Evolutionary conservation across 2,113 vertebrate genomes (phyloP).

Genomic region (Phrynosoma platyrhinos): DNA sequence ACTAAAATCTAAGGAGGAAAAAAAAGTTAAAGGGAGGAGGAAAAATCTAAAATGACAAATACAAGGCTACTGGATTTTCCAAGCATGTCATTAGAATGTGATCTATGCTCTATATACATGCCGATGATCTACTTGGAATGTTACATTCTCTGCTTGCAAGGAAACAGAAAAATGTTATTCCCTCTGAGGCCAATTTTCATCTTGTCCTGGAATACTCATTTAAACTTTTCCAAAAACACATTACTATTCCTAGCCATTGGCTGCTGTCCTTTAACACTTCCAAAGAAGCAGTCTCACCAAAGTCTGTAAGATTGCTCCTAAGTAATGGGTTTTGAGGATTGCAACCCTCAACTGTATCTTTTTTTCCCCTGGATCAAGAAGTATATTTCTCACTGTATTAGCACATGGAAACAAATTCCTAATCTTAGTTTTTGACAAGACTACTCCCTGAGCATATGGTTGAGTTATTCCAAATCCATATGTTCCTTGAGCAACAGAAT

Average conservation of each 20-base stretch:
- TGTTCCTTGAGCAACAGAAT: slow-evolving; percentile 41
- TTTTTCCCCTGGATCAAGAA: slow-evolving; percentile 51
- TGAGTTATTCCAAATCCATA: slow-evolving; percentile 57
- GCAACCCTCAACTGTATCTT: not conserved
- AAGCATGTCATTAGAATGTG: slow-evolving; percentile 70
- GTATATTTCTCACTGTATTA: slow-evolving; percentile 56
- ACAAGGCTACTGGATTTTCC: slow-evolving; percentile 71
- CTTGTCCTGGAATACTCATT: slow-evolving; percentile 75
- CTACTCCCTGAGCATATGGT: slow-evolving; percentile 59
- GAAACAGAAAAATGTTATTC: slow-evolving; percentile 66
- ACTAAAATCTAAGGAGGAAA: slow-evolving; percentile 64
- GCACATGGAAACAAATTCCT: slow-evolving; percentile 65
- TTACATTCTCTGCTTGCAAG: slow-evolving; percentile 62
- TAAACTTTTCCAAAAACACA: slow-evolving; percentile 58
- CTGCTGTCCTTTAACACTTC: slow-evolving; percentile 17
- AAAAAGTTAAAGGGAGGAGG: slow-evolving; percentile 23
- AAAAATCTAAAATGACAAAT: slow-evolving; percentile 55
- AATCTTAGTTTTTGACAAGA: slow-evolving; percentile 66
- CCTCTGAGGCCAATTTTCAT: slow-evolving; percentile 66
- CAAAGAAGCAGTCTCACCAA: slow-evolving; percentile 11
- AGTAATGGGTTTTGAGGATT: slow-evolving; percentile 10
- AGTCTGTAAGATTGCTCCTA: slow-evolving; percentile 2
- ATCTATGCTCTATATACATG: slow-evolving; percentile 65
- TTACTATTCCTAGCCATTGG: slow-evolving; percentile 64
- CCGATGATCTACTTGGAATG: slow-evolving; percentile 71